Evolutionary conservation across 2,113 vertebrate genomes (phyloP).

Genomic region (Malurus melanocephalus): DNA sequence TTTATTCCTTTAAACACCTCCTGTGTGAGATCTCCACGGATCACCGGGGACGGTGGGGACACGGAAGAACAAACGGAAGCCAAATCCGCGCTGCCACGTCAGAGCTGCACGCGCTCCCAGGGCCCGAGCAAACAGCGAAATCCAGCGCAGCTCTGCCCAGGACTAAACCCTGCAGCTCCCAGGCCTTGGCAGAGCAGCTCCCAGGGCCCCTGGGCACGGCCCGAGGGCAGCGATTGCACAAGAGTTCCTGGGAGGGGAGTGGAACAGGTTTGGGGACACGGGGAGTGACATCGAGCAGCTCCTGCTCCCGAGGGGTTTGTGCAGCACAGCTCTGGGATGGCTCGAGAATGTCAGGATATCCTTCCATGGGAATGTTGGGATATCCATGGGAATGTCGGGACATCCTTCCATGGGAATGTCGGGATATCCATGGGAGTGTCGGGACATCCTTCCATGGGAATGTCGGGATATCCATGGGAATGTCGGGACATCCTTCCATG

Average conservation of each 20-base stretch:
- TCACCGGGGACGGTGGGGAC: not conserved
- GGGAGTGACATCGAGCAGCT: not conserved
- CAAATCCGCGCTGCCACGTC: fast-evolving
- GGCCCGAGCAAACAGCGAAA: not conserved
- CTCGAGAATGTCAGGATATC: not conserved
- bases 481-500: too few species aligned
- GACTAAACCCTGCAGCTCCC: not conserved
- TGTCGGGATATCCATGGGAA: too few species aligned
- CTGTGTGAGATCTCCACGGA: not conserved
- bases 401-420: too few species aligned
- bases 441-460: too few species aligned
- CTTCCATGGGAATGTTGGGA: too few species aligned
- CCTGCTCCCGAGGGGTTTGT: not conserved
- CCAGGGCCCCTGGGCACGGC: not conserved
- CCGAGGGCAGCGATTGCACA: not conserved
- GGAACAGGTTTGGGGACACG: not conserved
- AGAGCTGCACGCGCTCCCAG: not conserved
- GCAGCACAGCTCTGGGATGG: not conserved
- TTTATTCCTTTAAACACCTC: not conserved
- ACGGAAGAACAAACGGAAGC: not conserved
- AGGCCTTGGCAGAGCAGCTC: not conserved
- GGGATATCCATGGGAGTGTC: too few species aligned
- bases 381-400: too few species aligned
- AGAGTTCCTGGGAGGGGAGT: not conserved
- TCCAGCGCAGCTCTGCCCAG: not conserved